Evolutionary conservation across 2,113 vertebrate genomes (phyloP), one percentile per base, ranked within the genome.

Genomic region (Astatoreochromis straeleni): DNA sequence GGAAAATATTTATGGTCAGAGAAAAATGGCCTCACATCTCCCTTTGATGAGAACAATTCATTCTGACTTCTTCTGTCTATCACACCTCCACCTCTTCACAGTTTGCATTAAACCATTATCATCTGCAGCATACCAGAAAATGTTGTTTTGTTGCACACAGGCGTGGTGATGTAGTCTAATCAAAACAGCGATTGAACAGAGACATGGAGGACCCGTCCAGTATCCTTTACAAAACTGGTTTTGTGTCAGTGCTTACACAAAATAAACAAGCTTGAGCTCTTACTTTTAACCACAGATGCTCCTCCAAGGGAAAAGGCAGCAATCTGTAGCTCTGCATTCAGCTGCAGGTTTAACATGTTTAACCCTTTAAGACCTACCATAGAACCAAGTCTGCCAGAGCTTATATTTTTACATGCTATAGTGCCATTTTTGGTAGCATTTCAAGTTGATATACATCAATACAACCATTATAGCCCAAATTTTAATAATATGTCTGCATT

Each of bases 101-200:
- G 60, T 54, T 81, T 85, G 16, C 58, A 81, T 0, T 21, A 29
- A 70, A 21, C 10, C 29, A 40, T 54, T 47, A 55, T 1, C 13
- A 79, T 78, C 45, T 65, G 82, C 42, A 82, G 38, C 26, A 68
- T 40, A 21, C 19, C 63, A 80, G 33, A 21, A 54, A 45, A 42
- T 45, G 68, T 68, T 21, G 60, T 38, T 70, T 42, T 42, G 63
- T 40, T 54, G 33, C 19, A 24, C 4, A 65, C 35, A 47, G 45
- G 19, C 6, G 5, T 3, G 35, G 65, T 51, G 51, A 17, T 60
- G 60, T 73, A 31, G 29, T 45, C 7, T 17, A 73, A 16, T 45
- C 68, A 73, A 68, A 68, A 40, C 40, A 73, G 0, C 0, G 0
- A 17, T 0, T 26, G 14, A 45, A 45, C 13, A 0, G 21, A 45